phyloP scores from a whole-genome alignment of 35 echinoderm and acorn worm species.

The Apostichopus japonicus region DNA sequence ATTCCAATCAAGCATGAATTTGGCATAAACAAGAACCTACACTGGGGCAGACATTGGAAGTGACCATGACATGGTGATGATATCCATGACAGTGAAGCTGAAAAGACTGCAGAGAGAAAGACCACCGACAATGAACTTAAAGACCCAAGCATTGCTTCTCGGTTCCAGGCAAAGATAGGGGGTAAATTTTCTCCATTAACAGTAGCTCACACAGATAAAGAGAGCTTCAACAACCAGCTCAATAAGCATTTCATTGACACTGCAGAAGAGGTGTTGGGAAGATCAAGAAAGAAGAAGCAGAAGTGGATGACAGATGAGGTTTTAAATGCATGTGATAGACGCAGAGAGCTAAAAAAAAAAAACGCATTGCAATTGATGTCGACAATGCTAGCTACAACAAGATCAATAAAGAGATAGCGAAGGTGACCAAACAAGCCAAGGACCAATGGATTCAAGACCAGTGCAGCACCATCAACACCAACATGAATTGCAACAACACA shows the following conservation, averaged over 20 bases:
- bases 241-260: neutral
- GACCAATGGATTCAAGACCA: neutral
- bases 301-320: slow-evolving; percentile 11
- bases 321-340: neutral
- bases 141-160: neutral
- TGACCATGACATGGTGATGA: too few species aligned
- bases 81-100: too few species aligned
- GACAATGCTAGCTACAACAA: too few species aligned
- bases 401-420: neutral
- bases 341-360: neutral
- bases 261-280: neutral
- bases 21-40: too few species aligned
- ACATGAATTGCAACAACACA: neutral
- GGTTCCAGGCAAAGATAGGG: neutral
- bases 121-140: neutral
- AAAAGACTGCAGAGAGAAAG: neutral
- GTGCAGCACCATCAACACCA: neutral
- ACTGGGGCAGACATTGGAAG: too few species aligned
- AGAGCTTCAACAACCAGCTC: neutral
- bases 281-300: neutral
- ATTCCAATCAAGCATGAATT: too few species aligned
- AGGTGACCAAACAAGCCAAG: neutral
- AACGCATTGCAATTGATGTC: neutral
- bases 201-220: neutral
- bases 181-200: neutral